Base-by-base conservation (phyloP, 2,888 invertebrate genomes). In the Acanthoscelides obtectus region DNA sequence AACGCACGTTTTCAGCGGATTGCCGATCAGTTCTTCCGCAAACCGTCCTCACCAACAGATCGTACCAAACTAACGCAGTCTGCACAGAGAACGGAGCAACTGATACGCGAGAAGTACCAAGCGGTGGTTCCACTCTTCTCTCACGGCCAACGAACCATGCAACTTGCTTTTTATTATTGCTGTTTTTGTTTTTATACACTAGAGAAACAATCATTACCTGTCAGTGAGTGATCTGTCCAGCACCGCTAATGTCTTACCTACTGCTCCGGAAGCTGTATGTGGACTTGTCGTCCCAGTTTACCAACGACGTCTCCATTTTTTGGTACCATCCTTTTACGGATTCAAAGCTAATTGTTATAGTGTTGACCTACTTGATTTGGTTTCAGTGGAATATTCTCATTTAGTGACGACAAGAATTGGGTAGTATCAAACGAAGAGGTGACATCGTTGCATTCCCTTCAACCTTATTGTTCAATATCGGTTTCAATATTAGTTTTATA, bases 141-240 rank as follows among this genome's bases (percentile, higher is more conserved):
- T 45, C 67, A 67, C 67, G 67, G 67, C 67, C 67, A 67, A 22
- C 67, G 67, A 67, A 67, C 67, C 67, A 22, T 67, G 22, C 67
- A 17, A 22, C 22, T 67, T 22, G 22, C 67, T 22, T 22, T 66
- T 22, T 67, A 22, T 67, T 67, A 67, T 67, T 22, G 20, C 67
- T 20, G 20, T 67, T 67, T 67, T 67, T 20, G 45, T 45, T 45
- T 45, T 45, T 45, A 45, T 45, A 45, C 12, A 45, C 45, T 1
- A 1, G 17, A 45, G 45, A 45, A 45, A 45, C 8, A 45, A 45
- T 45, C 45, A 17, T 45, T 17, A 45, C 45, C 45, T 45, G 45
- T 45, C 45, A 45, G 6, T 45, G 45, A 17, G 17, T 12, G 45
- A 45, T 45, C 45, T 6, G 45, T 45, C 45, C 17, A 12, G 45